Percentiles rank a stretch among this genome's conserved stretches.
phyloP scores from a whole-genome alignment of 2,888 invertebrate species.

The Latrodectus hesperus region DNA sequence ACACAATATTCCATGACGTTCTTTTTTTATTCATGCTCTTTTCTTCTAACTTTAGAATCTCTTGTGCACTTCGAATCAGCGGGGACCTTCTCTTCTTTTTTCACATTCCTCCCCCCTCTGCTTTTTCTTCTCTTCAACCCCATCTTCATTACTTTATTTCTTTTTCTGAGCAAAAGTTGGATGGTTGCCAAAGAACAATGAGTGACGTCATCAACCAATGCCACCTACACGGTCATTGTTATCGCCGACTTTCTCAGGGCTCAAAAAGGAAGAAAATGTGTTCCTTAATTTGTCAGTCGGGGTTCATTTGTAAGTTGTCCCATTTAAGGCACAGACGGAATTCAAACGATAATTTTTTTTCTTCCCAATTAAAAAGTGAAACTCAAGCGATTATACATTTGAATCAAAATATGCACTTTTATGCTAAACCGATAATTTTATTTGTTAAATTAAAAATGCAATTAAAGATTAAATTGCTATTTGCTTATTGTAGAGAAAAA shows the following conservation, averaged over 20 bases:
- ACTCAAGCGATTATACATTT: no score
- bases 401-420: no score
- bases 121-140: constrained; percentile 8
- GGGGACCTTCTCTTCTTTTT: constrained; percentile 29
- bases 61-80: constrained; percentile 45
- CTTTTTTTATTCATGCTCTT: constrained; percentile 28
- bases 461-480: no score
- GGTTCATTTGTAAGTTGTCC: neutral
- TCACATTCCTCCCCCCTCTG: neutral
- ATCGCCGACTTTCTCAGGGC: neutral
- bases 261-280: neutral
- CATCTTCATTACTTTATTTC: constrained; percentile 22
- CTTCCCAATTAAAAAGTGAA: no score
- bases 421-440: no score
- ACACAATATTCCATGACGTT: constrained; percentile 54
- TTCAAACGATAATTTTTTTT: no score
- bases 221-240: constrained; percentile 67
- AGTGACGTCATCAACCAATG: constrained; percentile 41
- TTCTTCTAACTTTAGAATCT: constrained; percentile 49
- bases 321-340: no score
- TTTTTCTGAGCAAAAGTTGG: constrained; percentile 43
- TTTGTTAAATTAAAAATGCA: no score
- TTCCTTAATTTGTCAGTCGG: constrained; percentile 4
- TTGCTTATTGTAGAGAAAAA: no score
- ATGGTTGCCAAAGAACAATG: constrained; percentile 62